Percentiles rank a stretch among this genome's conserved stretches.
phyloP scores from a whole-genome alignment of 2,797 vertebrate genomes.

The Enteromius radiatus region DNA sequence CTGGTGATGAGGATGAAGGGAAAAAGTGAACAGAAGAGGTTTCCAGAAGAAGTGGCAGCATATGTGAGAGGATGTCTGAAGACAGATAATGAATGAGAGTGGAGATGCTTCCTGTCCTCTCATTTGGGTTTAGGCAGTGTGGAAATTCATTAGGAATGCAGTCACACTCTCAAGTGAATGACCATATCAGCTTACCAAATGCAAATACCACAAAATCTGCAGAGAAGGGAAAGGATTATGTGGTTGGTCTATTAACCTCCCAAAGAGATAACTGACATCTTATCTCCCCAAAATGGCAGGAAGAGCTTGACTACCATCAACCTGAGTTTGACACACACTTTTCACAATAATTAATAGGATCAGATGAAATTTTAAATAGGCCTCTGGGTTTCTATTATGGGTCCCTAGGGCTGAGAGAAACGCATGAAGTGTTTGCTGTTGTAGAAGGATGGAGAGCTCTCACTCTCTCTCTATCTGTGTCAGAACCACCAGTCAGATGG shows the following conservation, averaged over 20 bases:
- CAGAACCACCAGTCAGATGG: conserved; percentile 17
- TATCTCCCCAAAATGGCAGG: conserved; percentile 67
- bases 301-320: conserved; percentile 65
- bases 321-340: conserved; percentile 65
- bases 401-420: conserved; percentile 59
- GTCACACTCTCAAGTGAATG: conserved; percentile 68
- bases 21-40: conserved; percentile 33
- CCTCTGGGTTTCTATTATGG: conserved; percentile 62
- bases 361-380: conserved; percentile 70
- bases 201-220: conserved; percentile 71
- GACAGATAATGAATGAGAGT: conserved; percentile 57
- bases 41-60: conserved; percentile 38
- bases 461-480: conserved; percentile 22
- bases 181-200: conserved; percentile 73
- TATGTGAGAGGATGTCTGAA: conserved; percentile 43
- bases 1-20: conserved; percentile 13
- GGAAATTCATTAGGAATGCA: conserved; percentile 72
- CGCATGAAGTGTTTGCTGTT: conserved; percentile 52
- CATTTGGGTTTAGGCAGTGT: conserved; percentile 52
- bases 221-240: conserved; percentile 67
- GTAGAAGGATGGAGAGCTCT: conserved; percentile 38
- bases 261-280: conserved; percentile 71
- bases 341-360: conserved; percentile 70
- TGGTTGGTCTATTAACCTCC: conserved; percentile 71
- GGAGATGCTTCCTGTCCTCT: conserved; percentile 52